Percentiles rank a stretch among this genome's conserved stretches.
These are phyloP conservation scores for Eubucco bourcierii DNA, from an alignment of 2,113 vertebrate genomes.

Conservation along the genomic window DNA sequence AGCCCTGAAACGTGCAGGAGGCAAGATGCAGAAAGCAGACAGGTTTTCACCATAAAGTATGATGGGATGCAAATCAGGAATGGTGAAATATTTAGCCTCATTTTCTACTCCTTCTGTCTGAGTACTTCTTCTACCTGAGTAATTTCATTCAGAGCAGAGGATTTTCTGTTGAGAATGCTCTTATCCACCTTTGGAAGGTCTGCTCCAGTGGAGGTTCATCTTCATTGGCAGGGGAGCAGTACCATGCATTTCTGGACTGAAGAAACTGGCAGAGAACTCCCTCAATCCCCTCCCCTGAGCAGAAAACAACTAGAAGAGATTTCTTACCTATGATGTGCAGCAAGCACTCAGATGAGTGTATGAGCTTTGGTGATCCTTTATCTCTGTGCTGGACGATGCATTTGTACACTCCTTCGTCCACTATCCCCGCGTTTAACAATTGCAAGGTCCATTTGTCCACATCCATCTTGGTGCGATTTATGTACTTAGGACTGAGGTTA, in stretches of 20 bases:
- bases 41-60: background rate
- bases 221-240: background rate
- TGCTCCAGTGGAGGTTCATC: background rate
- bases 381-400: conserved; percentile 37
- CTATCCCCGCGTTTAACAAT: conserved; percentile 20
- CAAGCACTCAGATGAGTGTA: conserved; percentile 20
- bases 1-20: background rate
- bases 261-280: background rate
- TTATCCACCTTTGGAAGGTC: background rate
- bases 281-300: background rate
- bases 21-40: background rate
- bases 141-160: background rate
- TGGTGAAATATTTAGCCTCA: background rate
- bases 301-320: background rate
- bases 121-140: background rate
- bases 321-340: conserved; percentile 49
- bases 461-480: conserved; percentile 58
- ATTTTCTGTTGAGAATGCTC: background rate
- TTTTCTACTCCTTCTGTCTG: background rate
- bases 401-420: conserved; percentile 6
- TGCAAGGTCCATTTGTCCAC: conserved; percentile 44
- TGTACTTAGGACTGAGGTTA: conserved; percentile 35
- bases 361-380: background rate
- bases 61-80: background rate
- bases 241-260: background rate